Evolutionary conservation across 1,140 invertebrate genomes (phyloP), one percentile per base, ranked within the genome.

Genomic region (Hypothenemus hampei): DNA sequence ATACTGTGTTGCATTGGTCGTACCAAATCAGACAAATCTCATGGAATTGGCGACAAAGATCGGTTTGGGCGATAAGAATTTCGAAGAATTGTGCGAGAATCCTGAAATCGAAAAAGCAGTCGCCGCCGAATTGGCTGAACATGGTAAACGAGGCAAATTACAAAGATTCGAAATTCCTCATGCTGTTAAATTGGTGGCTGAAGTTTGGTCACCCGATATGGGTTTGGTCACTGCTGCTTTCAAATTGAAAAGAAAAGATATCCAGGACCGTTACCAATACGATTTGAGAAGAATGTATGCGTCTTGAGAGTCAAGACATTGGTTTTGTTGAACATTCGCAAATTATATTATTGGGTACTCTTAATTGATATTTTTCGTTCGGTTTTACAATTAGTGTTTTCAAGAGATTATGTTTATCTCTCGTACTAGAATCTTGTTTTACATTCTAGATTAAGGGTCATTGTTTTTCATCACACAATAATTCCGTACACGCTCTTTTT

Each of bases 141-240:
- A 93, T 69, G 84, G 87, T 8, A 83, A 81, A 62, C 91, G 90
- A 81, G 86, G 89, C 89, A 85, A 89, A 66, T 73, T 93, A 47
- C 84, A 93, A 68, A 90, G 85, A 64, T 94, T 89, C 71, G 95
- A 98, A 75, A 85, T 97, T 44, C 96, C 96, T 0, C 82, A 84
- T n/a, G 91, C 87, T 3, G 81, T 97, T 5, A 91, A 88, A 70
- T 73, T 99, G 15, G 87, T 87, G 64, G 75, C 84, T 18, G 94
- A 97, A 64, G 84, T 91, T 36, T 98, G 96, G 96, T 91, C 92
- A 0, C 93, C 95, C 0, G 93, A 96, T 69, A 91, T 89, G 80
- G 94, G 93, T 29, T 79, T 98, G n/a, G 92, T 91, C 0, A 98
- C 96, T 11, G 96, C 96, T 60, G 94, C 96, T 35, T 93, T 97